phyloP scores from a whole-genome alignment of 1,140 invertebrate species.

The Nasonia vitripennis region DNA sequence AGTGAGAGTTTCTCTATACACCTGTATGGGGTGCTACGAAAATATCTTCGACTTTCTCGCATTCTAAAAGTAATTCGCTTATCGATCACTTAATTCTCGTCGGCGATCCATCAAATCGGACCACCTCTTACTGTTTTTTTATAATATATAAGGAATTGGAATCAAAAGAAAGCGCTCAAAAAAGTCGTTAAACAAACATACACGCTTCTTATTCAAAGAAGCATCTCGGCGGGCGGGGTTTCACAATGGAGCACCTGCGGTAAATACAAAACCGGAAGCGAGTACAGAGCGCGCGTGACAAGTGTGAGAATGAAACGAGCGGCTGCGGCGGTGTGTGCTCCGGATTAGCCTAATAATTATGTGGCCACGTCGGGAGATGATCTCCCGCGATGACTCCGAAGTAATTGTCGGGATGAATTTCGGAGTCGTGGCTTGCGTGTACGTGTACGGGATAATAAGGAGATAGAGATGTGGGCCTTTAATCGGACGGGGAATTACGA shows the following conservation, averaged over 20 bases:
- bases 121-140: too few relatives aligned
- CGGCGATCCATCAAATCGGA: too few relatives aligned
- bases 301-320: conserved; percentile 4
- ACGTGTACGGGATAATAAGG: neutral
- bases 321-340: neutral
- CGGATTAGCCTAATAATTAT: conserved; percentile 25
- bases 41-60: too few relatives aligned
- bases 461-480: neutral
- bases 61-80: too few relatives aligned
- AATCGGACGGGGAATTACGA: neutral
- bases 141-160: too few relatives aligned
- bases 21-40: too few relatives aligned
- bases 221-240: too few relatives aligned
- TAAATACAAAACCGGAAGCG: neutral
- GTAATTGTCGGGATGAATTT: conserved; percentile 6
- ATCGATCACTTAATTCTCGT: too few relatives aligned
- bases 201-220: too few relatives aligned
- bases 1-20: neutral
- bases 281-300: neutral
- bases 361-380: neutral
- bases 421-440: neutral
- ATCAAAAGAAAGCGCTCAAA: too few relatives aligned
- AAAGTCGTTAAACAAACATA: too few relatives aligned
- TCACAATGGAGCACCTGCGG: too few relatives aligned
- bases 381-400: conserved; percentile 16